Evolutionary conservation across 2,888 invertebrate genomes (phyloP), one percentile per base, ranked within the genome.

Genomic region (Drosophila falleni): DNA sequence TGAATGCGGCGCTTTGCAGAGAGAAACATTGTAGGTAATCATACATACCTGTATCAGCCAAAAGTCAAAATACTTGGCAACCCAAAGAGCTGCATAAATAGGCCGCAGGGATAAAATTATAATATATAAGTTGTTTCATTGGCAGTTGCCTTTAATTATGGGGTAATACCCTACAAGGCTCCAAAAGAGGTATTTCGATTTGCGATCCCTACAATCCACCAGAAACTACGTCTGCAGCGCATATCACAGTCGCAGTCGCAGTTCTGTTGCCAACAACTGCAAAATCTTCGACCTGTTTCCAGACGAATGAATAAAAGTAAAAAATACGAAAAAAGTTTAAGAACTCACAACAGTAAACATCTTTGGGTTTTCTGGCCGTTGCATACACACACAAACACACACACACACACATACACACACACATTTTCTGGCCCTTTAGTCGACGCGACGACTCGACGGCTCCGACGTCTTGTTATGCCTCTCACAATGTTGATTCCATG

Each of bases 91-190:
- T 73, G 74, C 77, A 74, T 84, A 79, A 89, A 87, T 89, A 81
- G 76, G 86, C 86, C 84, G 81, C 74, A 81, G 77, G 83, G 71
- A 81, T 88, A 83, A 87, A 86, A 89, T 91, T 89, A 90, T 88
- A 89, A 91, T 90, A 54, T 63, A 78, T 63, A 89, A 89, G 88
- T 88, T 87, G 80, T 81, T 89, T 81, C 85, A 89, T 88, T 89
- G 91, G 87, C 89, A 89, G 85, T 82, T 84, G 71, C 70, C 72
- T 88, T 79, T 80, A 79, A 81, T 79, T 79, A 84, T 74, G 67
- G 59, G 10, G 13, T 9, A 33, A 53, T 65, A 60, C 79, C 47
- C 65, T 55, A 51, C 51, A 15, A 16, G 16, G 10, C 23, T 11
- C 8, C 15, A n/a, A 39, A 13, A 10, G n/a, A 62, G 39, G 47